These are phyloP conservation scores for Nesidiocoris tenuis DNA, from an alignment of 2,888 invertebrate species.

Conservation along the genomic window DNA sequence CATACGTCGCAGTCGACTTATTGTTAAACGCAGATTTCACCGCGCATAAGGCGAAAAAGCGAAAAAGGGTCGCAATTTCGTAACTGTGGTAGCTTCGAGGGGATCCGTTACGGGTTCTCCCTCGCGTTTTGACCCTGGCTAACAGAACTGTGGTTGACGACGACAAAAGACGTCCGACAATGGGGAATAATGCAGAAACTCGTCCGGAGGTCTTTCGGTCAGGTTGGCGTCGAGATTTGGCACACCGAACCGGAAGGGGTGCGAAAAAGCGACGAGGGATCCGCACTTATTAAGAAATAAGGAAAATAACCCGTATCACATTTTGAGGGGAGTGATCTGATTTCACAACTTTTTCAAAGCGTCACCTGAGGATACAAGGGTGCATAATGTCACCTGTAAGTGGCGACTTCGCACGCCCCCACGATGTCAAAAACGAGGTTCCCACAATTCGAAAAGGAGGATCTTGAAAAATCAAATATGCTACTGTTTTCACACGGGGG, in stretches of 20 bases:
- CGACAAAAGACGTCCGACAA: constrained; percentile 19
- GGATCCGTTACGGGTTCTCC: constrained; percentile 25
- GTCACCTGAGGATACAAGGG: too few species aligned
- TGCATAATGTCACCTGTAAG: too few species aligned
- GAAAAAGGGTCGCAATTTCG: constrained; percentile 10
- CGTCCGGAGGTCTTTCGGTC: neutral
- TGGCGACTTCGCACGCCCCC: too few species aligned
- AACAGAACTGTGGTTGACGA: constrained; percentile 31
- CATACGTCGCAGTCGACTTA: neutral
- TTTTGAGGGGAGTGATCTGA: neutral
- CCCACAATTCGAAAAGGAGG: too few species aligned
- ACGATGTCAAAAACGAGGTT: too few species aligned
- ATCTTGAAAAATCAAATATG: too few species aligned
- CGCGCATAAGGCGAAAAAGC: neutral
- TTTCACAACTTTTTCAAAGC: neutral
- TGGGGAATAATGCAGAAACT: neutral
- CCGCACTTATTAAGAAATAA: neutral
- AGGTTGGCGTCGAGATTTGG: neutral
- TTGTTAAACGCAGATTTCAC: neutral
- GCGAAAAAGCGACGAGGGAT: neutral
- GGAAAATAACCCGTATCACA: neutral
- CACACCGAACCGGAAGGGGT: neutral
- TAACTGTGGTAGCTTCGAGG: neutral
- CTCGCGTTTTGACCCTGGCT: constrained; percentile 22
- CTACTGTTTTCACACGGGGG: too few species aligned